A percentile compares a stretch with the other conserved stretches of the same genome.
These are phyloP conservation scores for Ruditapes philippinarum DNA, from an alignment of 1,140 invertebrate species.

Conservation along the genomic window DNA sequence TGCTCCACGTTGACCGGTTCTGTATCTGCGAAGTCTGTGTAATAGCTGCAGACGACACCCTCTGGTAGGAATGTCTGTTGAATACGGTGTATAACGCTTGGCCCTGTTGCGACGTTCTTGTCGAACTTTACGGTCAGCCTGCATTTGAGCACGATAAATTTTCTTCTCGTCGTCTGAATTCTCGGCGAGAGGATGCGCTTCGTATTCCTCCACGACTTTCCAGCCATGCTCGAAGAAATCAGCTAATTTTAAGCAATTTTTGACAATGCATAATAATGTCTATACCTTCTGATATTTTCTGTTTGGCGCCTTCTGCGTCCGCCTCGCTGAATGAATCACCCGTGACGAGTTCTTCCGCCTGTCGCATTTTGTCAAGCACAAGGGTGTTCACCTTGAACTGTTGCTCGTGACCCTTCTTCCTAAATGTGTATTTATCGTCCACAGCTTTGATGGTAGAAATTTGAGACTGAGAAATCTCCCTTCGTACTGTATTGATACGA, in stretches of 20 bases:
- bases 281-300: background rate
- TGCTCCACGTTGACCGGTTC: background rate
- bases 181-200: constrained; percentile 8
- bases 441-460: background rate
- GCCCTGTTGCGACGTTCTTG: background rate
- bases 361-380: background rate
- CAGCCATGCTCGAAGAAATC: constrained; percentile 29
- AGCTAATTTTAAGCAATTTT: constrained; percentile 15
- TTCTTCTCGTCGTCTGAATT: constrained; percentile 40
- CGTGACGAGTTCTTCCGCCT: background rate
- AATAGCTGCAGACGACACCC: background rate
- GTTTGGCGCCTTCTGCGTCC: background rate
- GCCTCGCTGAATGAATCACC: background rate
- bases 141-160: constrained; percentile 2
- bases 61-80: background rate
- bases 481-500: background rate
- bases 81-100: background rate
- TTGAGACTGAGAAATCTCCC: constrained; percentile 7
- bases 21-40: background rate
- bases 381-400: background rate
- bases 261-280: constrained; percentile 17
- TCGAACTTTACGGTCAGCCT: constrained; percentile 19
- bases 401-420: constrained; percentile 13
- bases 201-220: constrained; percentile 28
- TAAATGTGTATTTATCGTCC: background rate